These are phyloP conservation scores for Hermaeophaga mercurialis DNA, from an alignment of 2,888 invertebrate genomes.

Conservation along the genomic window DNA sequence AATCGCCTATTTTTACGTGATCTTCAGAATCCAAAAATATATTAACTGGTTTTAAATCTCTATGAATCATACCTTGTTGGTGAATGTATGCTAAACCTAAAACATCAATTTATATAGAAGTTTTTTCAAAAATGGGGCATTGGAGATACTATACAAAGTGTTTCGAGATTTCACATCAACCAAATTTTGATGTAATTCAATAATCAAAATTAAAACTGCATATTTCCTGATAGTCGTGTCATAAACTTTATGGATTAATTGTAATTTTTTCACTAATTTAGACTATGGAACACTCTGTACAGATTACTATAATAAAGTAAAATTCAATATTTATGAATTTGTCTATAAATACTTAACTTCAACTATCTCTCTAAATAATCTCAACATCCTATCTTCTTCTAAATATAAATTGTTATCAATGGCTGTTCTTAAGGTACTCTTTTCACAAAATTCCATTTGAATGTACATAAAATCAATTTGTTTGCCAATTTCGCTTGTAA, in stretches of 20 bases:
- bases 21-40: slow-evolving; percentile 94
- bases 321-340: too few relatives aligned
- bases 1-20: slow-evolving; percentile 97
- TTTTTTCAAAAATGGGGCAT: too few relatives aligned
- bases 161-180: too few relatives aligned
- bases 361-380: slow-evolving; percentile 92
- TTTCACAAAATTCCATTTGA: slow-evolving; percentile 99
- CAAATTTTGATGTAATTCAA: too few relatives aligned
- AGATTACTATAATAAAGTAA: too few relatives aligned
- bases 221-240: not conserved
- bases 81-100: slow-evolving; percentile 84
- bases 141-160: too few relatives aligned
- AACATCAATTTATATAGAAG: slow-evolving; percentile 4
- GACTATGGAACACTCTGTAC: too few relatives aligned
- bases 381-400: slow-evolving; percentile 84
- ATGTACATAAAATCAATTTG: slow-evolving; percentile 74
- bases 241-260: not conserved
- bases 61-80: slow-evolving; percentile 86
- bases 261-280: too few relatives aligned
- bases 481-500: slow-evolving; percentile 31
- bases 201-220: not conserved
- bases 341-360: slow-evolving; percentile 64
- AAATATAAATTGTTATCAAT: slow-evolving; percentile 82
- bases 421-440: slow-evolving; percentile 86
- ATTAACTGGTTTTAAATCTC: slow-evolving; percentile 87